Percentiles rank a stretch among this genome's conserved stretches.
These are phyloP conservation scores for Phalacrocorax carbo DNA, from an alignment of 2,113 vertebrate species.

Conservation along the genomic window DNA sequence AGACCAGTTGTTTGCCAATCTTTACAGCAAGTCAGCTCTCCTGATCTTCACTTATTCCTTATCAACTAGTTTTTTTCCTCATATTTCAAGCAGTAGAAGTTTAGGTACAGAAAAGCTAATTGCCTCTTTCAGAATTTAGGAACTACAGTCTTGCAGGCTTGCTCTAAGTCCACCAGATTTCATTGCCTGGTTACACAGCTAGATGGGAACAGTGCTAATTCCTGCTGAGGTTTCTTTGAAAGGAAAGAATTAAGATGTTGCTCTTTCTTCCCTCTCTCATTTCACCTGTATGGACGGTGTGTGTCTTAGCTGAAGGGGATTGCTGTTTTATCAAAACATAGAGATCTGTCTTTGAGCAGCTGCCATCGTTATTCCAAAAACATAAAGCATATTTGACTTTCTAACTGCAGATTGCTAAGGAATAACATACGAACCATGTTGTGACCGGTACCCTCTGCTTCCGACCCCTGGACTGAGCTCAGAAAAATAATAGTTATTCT, in stretches of 20 bases:
- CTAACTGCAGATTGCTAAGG: neutral
- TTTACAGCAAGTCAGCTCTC: neutral
- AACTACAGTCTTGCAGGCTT: neutral
- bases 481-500: neutral
- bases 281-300: accelerated
- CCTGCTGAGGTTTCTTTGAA: neutral
- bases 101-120: neutral
- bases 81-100: neutral
- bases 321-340: neutral
- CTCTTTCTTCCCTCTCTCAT: neutral
- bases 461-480: neutral
- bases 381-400: neutral
- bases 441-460: neutral
- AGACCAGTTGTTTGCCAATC: neutral
- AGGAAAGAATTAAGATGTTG: neutral
- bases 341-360: neutral
- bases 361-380: neutral
- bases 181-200: neutral
- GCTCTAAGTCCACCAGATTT: neutral
- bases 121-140: neutral
- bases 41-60: neutral
- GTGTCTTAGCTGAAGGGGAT: neutral
- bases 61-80: neutral
- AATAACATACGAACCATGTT: neutral
- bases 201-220: neutral